Evolutionary conservation across 2,113 vertebrate species (phyloP).

Genomic region (Aramus guarauna): DNA sequence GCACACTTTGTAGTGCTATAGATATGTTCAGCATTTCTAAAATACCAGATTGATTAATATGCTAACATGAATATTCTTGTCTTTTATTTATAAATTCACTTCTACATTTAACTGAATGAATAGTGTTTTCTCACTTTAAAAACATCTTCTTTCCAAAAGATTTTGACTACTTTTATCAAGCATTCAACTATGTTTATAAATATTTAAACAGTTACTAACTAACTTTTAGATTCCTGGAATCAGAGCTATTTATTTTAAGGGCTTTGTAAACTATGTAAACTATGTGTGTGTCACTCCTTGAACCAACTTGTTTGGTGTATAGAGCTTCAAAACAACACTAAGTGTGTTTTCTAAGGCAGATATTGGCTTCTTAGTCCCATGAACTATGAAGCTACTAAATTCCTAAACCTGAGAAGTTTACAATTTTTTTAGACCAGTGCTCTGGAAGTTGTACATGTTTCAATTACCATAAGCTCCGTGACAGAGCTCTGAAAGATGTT

Average conservation of each 20-base stretch:
- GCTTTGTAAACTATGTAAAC: not conserved
- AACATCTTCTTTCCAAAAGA: not conserved
- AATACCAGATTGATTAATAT: not conserved
- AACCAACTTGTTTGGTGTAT: not conserved
- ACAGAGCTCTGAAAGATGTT: not conserved
- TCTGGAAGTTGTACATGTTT: not conserved
- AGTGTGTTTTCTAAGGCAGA: not conserved
- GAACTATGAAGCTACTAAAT: not conserved
- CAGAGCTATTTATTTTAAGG: slow-evolving; percentile 11
- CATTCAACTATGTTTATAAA: not conserved
- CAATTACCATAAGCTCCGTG: not conserved
- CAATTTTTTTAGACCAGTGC: not conserved
- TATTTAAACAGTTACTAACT: not conserved
- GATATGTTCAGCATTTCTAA: not conserved
- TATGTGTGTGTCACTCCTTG: not conserved
- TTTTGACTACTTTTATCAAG: not conserved
- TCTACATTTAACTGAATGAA: not conserved
- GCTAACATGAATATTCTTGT: not conserved
- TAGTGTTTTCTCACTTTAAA: not conserved
- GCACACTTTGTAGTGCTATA: not conserved
- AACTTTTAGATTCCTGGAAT: not conserved
- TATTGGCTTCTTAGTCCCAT: not conserved
- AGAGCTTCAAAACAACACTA: not conserved
- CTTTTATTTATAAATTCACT: not conserved
- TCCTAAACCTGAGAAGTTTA: not conserved